Base-by-base conservation (phyloP, 2,888 invertebrate genomes). In the Hirtodrosophila duncani region DNA sequence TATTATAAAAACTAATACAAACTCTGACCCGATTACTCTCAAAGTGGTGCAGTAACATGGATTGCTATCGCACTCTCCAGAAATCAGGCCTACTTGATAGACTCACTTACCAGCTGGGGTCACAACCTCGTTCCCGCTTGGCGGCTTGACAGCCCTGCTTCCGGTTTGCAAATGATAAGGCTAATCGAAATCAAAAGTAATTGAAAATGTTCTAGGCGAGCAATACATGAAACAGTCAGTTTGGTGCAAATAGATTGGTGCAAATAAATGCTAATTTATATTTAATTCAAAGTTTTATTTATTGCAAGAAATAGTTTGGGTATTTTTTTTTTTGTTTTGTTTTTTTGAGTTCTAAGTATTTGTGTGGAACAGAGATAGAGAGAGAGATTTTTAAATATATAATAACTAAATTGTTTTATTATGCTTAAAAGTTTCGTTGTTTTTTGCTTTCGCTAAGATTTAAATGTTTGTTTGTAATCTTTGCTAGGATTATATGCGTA, bases 221-320 rank as follows among this genome's bases (percentile, higher is more conserved):
- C 69, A 77, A 46, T 77, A 61, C 68, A 43, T 49, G 11, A 66
- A 50, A 46, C 38, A 45, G 48, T 30, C 20, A 21, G 45, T 60
- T 29, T 14, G 20, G 68, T 77, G 77, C 72, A 60, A 71, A 55
- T 65, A 30, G 43, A 75, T 34, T 48, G 9, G 44, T 61, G 75
- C 67, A 51, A 52, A 56, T 52, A 50, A 42, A 24, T 53, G 51
- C 43, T 29, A 24, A 8, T 43, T 45, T 5, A 50, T 33, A 58
- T 11, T n/a, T n/a, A n/a, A n/a, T n/a, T n/a, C n/a, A n/a, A n/a
- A n/a, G n/a, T n/a, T n/a, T 27, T 50, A 30, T 50, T 24, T 27
- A 38, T 46, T 46, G 31, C 65, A 55, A 55, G 55, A 44, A 67
- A 45, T 67, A 50, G 42, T 56, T 63, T 58, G 8, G 29, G 34